A percentile compares a stretch with the other conserved stretches of the same genome.
Evolutionary conservation across 2,888 invertebrate genomes (phyloP).

Genomic region (Unio pictorum): DNA sequence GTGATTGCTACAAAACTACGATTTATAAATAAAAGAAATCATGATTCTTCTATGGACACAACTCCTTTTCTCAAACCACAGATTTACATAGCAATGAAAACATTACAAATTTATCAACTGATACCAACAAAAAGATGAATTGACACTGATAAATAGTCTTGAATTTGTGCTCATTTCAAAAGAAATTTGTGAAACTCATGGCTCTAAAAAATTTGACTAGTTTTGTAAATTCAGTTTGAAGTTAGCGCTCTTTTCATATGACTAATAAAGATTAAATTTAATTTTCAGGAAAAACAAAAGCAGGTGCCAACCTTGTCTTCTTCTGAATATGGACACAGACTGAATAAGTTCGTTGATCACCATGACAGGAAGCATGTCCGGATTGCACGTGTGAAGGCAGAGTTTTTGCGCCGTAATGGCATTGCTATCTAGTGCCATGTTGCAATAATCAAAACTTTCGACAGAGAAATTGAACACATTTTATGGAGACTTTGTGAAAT

Average conservation of each 20-base stretch:
- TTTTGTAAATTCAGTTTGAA: neutral
- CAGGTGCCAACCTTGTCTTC: conserved; percentile 65
- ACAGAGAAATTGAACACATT: too few relatives aligned
- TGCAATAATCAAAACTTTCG: too few relatives aligned
- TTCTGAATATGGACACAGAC: conserved; percentile 66
- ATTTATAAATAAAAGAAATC: neutral
- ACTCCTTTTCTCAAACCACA: too few relatives aligned
- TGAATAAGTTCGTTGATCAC: conserved; percentile 53
- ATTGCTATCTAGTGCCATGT: conserved; percentile 12
- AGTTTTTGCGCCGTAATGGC: conserved; percentile 68
- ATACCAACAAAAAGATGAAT: too few relatives aligned
- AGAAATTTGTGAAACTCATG: neutral
- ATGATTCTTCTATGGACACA: neutral
- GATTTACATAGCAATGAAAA: too few relatives aligned
- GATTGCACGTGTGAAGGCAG: conserved; percentile 63
- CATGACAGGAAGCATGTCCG: conserved; percentile 66
- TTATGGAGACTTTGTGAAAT: too few relatives aligned
- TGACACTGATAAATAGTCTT: too few relatives aligned
- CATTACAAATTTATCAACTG: too few relatives aligned
- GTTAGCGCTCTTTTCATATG: too few relatives aligned
- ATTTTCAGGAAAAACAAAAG: conserved; percentile 65
- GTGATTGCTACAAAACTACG: too few relatives aligned
- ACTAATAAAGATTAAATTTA: neutral
- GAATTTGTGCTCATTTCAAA: too few relatives aligned
- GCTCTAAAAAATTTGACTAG: too few relatives aligned